Conservation (phyloP, 2,888 invertebrate species). For the Linyphia triangularis region DNA sequence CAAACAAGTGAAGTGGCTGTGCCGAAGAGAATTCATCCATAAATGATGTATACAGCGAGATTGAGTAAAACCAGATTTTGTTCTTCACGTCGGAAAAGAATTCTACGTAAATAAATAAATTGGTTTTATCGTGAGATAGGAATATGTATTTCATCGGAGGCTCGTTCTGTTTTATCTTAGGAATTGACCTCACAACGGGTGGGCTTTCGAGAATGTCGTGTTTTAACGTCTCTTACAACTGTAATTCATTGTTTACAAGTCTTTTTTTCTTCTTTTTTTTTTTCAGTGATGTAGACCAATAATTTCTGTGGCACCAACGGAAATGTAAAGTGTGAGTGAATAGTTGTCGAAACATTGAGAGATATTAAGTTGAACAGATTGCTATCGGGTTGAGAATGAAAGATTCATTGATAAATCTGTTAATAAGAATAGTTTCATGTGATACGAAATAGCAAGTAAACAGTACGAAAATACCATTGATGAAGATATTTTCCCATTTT, state of each 20-base stretch:
- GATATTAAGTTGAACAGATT: background rate
- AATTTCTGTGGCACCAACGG: background rate
- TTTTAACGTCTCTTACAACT: constrained; percentile 23
- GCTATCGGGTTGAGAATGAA: background rate
- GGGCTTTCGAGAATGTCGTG: background rate
- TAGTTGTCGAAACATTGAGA: background rate
- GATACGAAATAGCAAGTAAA: too few relatives aligned
- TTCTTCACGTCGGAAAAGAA: background rate
- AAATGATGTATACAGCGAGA: constrained; percentile 17
- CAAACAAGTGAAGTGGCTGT: constrained; percentile 41
- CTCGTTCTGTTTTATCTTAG: constrained; percentile 1
- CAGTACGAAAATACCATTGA: too few relatives aligned
- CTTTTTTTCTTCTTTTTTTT: too few relatives aligned
- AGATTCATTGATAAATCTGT: background rate
- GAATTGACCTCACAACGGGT: constrained; percentile 1
- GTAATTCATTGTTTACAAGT: background rate
- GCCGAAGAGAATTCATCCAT: constrained; percentile 35
- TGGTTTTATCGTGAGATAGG: constrained; percentile 27
- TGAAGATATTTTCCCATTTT: too few relatives aligned
- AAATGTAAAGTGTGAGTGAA: constrained; percentile 20
- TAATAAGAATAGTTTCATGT: too few relatives aligned
- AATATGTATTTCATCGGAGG: constrained; percentile 35
- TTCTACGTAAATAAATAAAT: constrained; percentile 42
- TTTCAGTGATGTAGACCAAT: background rate
- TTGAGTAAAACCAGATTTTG: constrained; percentile 49